Evolutionary conservation across 2,797 vertebrate genomes (phyloP), one percentile per base, ranked within the genome.

Genomic region (Alectoris magna): DNA sequence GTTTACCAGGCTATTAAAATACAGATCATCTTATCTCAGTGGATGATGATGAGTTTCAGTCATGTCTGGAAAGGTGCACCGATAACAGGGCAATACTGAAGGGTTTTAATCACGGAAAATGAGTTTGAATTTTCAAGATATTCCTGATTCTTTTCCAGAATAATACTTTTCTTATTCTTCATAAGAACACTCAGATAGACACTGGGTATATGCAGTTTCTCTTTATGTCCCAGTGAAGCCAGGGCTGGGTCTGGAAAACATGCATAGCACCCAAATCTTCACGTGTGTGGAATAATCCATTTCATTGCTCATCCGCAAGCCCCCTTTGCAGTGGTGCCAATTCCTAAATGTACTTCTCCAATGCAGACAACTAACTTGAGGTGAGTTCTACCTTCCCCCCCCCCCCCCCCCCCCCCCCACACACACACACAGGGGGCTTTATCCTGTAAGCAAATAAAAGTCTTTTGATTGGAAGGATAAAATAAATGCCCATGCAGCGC

Each of bases 401-500:
- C 11, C 3, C 21, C 9, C 19, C 10, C n/a, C n/a, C 89, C 64
- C 16, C 11, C 11, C 11, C 11, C 3, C 21, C 9, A 10, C 10
- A 3, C 79, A 74, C 82, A 88, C 68, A 79, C 68, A 76, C 2
- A 73, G 86, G 83, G 49, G 46, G 38, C 74, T 93, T 94, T 96
- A 43, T 94, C 46, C 91, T 91, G 39, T 88, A 74, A 93, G 88
- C 49, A 90, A 94, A 91, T 31, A 19, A 62, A 56, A 74, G 77
- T 48, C 55, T 88, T 84, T 80, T 29, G 74, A 84, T 94, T 93
- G 93, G 85, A 94, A 60, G 94, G 71, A 46, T 60, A 46, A 87
- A 95, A 82, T 31, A 82, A 90, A 72, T 8, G 55, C 75, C 93
- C 86, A 51, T 79, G 84, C 87, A 91, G 80, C 26, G 1, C 85